phyloP scores from a whole-genome alignment of 2,888 invertebrate species.

The Lucinisca nassula region DNA sequence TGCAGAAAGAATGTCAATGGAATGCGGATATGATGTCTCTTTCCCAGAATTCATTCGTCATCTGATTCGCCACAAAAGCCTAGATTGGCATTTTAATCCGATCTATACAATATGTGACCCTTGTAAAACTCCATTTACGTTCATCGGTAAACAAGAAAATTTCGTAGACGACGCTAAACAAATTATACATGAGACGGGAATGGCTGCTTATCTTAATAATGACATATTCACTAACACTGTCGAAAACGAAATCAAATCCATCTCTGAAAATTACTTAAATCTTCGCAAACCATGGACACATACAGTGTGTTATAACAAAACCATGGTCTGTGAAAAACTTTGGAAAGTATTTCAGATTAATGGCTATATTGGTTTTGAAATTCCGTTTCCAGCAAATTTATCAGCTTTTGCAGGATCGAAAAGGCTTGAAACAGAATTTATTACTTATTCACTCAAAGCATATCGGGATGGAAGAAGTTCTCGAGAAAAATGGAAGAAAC shows the following conservation, averaged over 20 bases:
- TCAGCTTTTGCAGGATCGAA: not conserved
- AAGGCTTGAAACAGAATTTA: not conserved
- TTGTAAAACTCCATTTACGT: constrained; percentile 60
- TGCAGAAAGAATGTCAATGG: not conserved
- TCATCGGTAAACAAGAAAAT: constrained; percentile 71
- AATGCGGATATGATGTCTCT: constrained; percentile 60
- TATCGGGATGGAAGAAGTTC: not conserved
- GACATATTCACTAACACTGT: constrained; percentile 6
- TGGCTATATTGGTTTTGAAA: constrained; percentile 54
- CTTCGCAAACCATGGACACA: not conserved
- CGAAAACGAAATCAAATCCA: constrained; percentile 49
- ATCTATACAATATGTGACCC: constrained; percentile 65
- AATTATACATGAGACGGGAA: constrained; percentile 49
- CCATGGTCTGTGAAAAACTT: constrained; percentile 45
- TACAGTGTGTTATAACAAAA: constrained; percentile 39
- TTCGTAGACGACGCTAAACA: constrained; percentile 45
- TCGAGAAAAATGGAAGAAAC: not conserved
- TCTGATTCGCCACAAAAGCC: constrained; percentile 11
- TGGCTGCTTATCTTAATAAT: constrained; percentile 8
- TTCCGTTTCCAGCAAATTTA: not conserved
- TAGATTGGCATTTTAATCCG: constrained; percentile 66
- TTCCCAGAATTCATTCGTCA: constrained; percentile 68
- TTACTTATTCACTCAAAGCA: not conserved
- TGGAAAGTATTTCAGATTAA: constrained; percentile 65
- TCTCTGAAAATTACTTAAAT: constrained; percentile 24